Evolutionary conservation across 2,888 invertebrate species (phyloP).

Genomic region (Cantharis nigra): DNA sequence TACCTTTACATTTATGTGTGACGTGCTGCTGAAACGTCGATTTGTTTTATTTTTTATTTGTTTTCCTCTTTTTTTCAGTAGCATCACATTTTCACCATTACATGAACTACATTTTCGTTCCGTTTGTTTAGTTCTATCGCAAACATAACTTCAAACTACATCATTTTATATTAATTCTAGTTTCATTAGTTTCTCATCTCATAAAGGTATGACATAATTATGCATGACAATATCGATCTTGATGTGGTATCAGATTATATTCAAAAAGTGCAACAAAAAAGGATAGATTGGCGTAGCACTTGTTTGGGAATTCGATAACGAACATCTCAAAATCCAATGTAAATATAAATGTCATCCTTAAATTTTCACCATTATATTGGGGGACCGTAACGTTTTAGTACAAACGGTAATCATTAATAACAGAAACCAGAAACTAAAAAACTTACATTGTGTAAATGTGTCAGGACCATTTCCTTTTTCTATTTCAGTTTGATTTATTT

Average conservation of each 20-base stretch:
- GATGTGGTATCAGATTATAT: too few relatives aligned
- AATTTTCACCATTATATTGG: neutral
- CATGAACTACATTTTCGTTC: neutral
- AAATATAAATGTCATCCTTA: neutral
- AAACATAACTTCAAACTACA: neutral
- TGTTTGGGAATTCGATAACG: too few relatives aligned
- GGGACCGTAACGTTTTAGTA: neutral
- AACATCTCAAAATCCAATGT: neutral
- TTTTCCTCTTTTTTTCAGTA: constrained; percentile 19
- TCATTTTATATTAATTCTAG: neutral
- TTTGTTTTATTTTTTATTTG: constrained; percentile 34
- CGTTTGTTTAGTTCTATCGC: neutral
- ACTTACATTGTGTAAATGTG: neutral
- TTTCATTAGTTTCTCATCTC: neutral
- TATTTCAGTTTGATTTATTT: neutral
- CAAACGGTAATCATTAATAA: neutral
- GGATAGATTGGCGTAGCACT: too few relatives aligned
- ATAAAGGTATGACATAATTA: too few relatives aligned
- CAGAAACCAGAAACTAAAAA: neutral
- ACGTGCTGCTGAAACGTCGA: constrained; percentile 43
- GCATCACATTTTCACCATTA: constrained; percentile 5
- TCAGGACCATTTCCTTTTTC: neutral
- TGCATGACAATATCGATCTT: too few relatives aligned
- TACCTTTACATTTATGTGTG: constrained; percentile 41
- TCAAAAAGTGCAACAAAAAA: too few relatives aligned